These are phyloP conservation scores for Eumaeus atala DNA, from an alignment of 1,140 invertebrate species.

Conservation along the genomic window DNA sequence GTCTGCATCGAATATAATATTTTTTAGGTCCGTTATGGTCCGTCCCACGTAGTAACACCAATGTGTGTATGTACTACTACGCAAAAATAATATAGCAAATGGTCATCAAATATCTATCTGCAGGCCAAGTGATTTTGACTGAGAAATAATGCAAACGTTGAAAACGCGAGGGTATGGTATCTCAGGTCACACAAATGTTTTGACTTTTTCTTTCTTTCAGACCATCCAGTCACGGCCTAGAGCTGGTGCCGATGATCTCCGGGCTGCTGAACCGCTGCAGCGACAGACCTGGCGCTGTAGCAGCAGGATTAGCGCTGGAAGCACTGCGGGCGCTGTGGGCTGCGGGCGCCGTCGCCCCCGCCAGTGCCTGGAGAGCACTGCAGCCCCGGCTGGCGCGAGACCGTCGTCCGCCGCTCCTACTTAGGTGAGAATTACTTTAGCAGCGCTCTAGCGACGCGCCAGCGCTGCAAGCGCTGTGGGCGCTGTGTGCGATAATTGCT, in stretches of 20 bases:
- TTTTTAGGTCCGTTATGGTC: no score
- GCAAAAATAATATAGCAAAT: no score
- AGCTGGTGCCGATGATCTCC: conserved; percentile 76
- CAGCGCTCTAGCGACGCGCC: conserved; percentile 40
- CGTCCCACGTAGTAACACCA: no score
- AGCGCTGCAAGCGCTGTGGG: conserved; percentile 67
- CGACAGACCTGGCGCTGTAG: conserved; percentile 42
- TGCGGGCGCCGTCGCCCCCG: conserved; percentile 73
- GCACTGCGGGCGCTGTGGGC: conserved; percentile 73
- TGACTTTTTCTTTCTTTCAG: conserved; percentile 33
- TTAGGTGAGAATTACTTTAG: conserved; percentile 32
- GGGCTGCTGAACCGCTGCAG: conserved; percentile 76
- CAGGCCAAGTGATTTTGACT: no score
- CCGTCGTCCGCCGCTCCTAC: conserved; percentile 50
- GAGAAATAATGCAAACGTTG: no score
- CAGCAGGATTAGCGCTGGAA: conserved; percentile 68
- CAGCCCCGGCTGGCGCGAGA: conserved; percentile 68
- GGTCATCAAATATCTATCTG: no score
- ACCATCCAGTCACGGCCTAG: conserved; percentile 75
- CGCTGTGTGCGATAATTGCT: conserved; percentile 76
- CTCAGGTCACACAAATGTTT: no score
- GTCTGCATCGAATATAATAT: no score
- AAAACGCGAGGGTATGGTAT: no score
- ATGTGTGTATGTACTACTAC: no score
- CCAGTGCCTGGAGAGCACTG: conserved; percentile 75